Percentiles rank a stretch among this genome's conserved stretches.
These are phyloP conservation scores for Gonatopus flavifemur DNA, from an alignment of 1,140 invertebrate genomes.

Conservation along the genomic window DNA sequence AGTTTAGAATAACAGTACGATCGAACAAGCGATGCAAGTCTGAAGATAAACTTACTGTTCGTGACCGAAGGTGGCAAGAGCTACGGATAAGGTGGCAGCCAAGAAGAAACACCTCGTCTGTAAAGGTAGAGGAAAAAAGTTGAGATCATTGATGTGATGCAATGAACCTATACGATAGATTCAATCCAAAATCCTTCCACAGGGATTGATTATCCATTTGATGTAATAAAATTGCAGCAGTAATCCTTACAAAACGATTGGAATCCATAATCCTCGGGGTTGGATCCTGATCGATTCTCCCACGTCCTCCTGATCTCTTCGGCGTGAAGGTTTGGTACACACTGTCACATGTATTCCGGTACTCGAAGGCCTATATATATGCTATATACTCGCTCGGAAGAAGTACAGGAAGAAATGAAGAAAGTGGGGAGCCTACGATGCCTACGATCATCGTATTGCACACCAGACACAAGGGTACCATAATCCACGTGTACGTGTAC, in stretches of 20 bases:
- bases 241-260: constrained; percentile 17
- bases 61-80: constrained; percentile 50
- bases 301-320: constrained; percentile 14
- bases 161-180: not conserved
- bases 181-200: not conserved
- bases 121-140: constrained; percentile 16
- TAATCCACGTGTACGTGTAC: not conserved
- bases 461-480: not conserved
- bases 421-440: constrained; percentile 32
- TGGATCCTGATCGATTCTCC: constrained; percentile 1
- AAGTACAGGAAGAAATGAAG: constrained; percentile 28
- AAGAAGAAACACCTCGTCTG: constrained; percentile 35
- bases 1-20: no score
- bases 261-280: constrained; percentile 18
- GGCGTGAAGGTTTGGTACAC: constrained; percentile 19
- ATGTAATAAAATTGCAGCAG: not conserved
- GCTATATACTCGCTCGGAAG: constrained; percentile 16
- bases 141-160: not conserved
- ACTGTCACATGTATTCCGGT: constrained; percentile 40
- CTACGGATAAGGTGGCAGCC: constrained; percentile 25
- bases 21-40: no score
- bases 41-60: constrained; percentile 54
- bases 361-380: constrained; percentile 35
- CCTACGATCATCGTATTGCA: no score
- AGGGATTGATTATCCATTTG: not conserved